phyloP scores from a whole-genome alignment of 2,797 vertebrate species.

The Momotus momota region DNA sequence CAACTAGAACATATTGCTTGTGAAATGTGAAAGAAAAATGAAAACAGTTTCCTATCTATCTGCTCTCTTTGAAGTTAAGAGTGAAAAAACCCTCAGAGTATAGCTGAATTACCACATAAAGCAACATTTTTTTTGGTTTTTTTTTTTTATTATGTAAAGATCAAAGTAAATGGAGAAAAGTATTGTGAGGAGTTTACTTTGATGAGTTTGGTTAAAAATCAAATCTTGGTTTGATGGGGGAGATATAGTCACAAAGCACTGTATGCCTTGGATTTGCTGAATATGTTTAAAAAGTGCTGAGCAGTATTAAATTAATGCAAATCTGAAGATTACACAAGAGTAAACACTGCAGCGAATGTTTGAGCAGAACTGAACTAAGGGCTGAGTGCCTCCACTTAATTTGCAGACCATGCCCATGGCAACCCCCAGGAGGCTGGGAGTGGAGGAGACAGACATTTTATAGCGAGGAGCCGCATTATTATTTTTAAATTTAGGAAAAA shows the following conservation, averaged over 20 bases:
- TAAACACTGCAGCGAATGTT: conserved; percentile 79
- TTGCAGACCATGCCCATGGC: conserved; percentile 72
- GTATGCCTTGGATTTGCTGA: conserved; percentile 64
- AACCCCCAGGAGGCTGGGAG: conserved; percentile 62
- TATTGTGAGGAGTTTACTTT: conserved; percentile 31
- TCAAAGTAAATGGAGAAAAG: conserved; percentile 55
- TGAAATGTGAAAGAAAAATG: conserved; percentile 50
- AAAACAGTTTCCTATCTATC: conserved; percentile 54
- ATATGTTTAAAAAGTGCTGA: conserved; percentile 74
- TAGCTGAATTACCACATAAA: conserved; percentile 56
- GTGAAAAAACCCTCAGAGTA: background rate
- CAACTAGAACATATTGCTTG: conserved; percentile 8
- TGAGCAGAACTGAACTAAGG: conserved; percentile 73
- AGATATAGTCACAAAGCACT: conserved; percentile 49
- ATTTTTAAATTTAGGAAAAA: conserved; percentile 72
- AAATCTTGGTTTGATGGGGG: conserved; percentile 60
- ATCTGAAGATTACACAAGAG: conserved; percentile 78
- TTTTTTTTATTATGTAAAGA: conserved; percentile 31
- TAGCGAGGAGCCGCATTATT: conserved; percentile 66
- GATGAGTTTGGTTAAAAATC: conserved; percentile 66
- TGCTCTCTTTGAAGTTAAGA: conserved; percentile 67
- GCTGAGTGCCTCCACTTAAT: conserved; percentile 68
- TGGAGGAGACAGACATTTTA: conserved; percentile 69
- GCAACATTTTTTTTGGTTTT: background rate
- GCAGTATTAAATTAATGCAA: conserved; percentile 74